Conservation (phyloP, 2,888 invertebrate genomes). For the Sinelater perroti region DNA sequence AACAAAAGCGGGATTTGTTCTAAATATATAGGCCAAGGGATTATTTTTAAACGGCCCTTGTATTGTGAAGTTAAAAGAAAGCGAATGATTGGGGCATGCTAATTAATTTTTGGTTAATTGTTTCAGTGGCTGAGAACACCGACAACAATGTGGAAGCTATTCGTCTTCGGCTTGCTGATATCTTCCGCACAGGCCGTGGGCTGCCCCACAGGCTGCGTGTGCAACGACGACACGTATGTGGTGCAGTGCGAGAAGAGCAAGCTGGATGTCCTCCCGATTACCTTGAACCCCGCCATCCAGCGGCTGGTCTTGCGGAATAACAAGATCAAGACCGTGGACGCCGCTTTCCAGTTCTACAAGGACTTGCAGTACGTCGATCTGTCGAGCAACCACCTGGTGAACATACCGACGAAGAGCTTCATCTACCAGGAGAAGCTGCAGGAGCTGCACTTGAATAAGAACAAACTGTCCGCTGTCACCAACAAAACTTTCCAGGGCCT, state of each 20-base stretch:
- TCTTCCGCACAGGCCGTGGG: constrained; percentile 68
- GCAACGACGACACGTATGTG: constrained; percentile 88
- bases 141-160: constrained; percentile 43
- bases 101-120: too few species aligned
- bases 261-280: constrained; percentile 88
- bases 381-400: constrained; percentile 84
- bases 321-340: constrained; percentile 87
- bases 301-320: constrained; percentile 85
- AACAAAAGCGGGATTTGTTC: too few species aligned
- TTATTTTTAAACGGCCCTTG: too few species aligned
- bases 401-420: constrained; percentile 82
- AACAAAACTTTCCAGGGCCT: constrained; percentile 84
- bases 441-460: constrained; percentile 84
- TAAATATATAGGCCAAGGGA: too few species aligned
- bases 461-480: constrained; percentile 82
- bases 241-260: constrained; percentile 87
- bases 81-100: too few species aligned
- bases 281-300: constrained; percentile 89
- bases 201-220: constrained; percentile 87
- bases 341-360: constrained; percentile 87
- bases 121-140: constrained; percentile 51
- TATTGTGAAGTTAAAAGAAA: too few species aligned
- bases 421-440: constrained; percentile 82
- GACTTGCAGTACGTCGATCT: constrained; percentile 86
- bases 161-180: constrained; percentile 44